phyloP scores from a whole-genome alignment of 2,113 vertebrate species.

The Himantopus leucocephalus region DNA sequence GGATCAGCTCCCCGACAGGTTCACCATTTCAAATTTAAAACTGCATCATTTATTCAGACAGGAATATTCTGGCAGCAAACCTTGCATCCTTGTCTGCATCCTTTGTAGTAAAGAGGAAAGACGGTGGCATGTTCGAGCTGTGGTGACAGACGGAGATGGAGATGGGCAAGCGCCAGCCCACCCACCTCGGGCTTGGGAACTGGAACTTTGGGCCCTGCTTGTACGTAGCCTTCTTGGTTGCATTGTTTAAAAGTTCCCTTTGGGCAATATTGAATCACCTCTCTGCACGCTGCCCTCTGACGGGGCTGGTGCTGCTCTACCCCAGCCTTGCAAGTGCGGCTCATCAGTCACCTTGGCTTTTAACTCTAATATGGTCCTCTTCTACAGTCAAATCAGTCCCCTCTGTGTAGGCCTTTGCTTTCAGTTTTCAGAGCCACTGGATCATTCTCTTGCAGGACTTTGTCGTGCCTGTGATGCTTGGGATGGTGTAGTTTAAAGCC shows the following conservation, averaged over 20 bases:
- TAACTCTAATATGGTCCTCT: background rate
- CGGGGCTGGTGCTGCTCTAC: background rate
- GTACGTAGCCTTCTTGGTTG: background rate
- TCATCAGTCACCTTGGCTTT: background rate
- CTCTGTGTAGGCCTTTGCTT: background rate
- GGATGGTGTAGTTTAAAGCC: background rate
- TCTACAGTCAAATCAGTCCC: background rate
- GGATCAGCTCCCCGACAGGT: background rate
- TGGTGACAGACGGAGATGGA: background rate
- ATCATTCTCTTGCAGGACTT: background rate
- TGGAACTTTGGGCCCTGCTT: background rate
- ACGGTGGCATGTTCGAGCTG: accelerated
- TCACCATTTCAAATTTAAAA: background rate
- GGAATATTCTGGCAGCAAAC: background rate
- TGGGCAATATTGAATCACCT: background rate
- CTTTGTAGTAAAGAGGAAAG: background rate
- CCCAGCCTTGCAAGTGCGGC: background rate
- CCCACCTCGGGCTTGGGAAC: background rate
- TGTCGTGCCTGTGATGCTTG: background rate
- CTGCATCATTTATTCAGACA: background rate
- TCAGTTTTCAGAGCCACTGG: background rate
- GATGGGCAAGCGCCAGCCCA: accelerated
- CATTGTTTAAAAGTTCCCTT: background rate
- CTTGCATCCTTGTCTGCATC: background rate
- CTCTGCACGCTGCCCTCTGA: background rate